A percentile compares a stretch with the other conserved stretches of the same genome.
Evolutionary conservation across 2,113 vertebrate species (phyloP).

Genomic region (Pontoporia blainvillei): DNA sequence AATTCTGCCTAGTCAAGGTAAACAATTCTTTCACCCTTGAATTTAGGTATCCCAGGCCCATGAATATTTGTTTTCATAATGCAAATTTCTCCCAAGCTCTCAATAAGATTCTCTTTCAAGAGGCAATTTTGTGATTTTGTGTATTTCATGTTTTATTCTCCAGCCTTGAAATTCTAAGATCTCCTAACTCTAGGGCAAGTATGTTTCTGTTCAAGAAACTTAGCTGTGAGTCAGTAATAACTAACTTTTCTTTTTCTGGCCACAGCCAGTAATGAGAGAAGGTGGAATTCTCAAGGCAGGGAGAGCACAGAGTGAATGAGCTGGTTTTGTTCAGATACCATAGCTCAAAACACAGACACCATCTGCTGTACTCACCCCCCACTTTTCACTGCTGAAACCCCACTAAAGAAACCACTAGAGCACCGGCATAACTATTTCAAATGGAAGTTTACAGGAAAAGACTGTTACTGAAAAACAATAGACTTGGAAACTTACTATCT

Average conservation of each 20-base stretch:
- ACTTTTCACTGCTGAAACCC: not conserved
- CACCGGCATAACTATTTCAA: slow-evolving; percentile 43
- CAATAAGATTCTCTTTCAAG: not conserved
- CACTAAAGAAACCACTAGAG: slow-evolving; percentile 16
- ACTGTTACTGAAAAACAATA: not conserved
- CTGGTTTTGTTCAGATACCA: not conserved
- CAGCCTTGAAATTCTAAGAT: not conserved
- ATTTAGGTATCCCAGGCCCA: not conserved
- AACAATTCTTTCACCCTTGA: not conserved
- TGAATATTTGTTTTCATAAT: not conserved
- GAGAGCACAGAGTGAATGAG: not conserved
- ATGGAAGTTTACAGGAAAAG: not conserved
- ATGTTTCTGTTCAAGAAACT: not conserved
- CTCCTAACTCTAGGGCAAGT: not conserved
- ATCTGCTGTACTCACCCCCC: not conserved
- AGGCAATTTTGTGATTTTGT: not conserved
- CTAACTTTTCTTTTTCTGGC: not conserved
- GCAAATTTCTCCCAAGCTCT: not conserved
- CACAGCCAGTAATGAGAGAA: not conserved
- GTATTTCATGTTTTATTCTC: not conserved
- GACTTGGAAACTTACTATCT: slow-evolving; percentile 1
- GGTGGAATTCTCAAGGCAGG: not conserved
- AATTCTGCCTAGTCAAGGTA: not conserved
- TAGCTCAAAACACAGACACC: not conserved
- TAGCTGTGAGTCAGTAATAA: not conserved